Conservation (phyloP, 2,113 vertebrate genomes). For the Okapia johnstoni region DNA sequence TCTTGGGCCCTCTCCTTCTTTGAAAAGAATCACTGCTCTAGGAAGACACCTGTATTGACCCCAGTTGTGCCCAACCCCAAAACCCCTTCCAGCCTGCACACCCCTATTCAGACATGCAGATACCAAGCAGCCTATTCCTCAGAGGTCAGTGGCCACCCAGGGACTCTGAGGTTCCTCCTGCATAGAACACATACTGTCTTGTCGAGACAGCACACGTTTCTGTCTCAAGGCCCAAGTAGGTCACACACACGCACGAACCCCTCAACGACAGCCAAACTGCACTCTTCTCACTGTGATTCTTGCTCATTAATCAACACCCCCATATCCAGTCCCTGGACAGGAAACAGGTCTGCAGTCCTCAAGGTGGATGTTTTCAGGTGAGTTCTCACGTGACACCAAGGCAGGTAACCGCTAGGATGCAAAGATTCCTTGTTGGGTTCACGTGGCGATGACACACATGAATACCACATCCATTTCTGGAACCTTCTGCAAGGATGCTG, state of each 20-base stretch:
- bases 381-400: neutral
- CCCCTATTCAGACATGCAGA: accelerated
- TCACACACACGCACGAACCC: accelerated
- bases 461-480: accelerated
- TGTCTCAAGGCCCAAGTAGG: neutral
- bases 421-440: neutral
- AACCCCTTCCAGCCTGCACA: accelerated
- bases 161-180: neutral
- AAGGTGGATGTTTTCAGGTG: accelerated
- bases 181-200: accelerated
- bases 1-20: neutral
- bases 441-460: accelerated
- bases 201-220: accelerated
- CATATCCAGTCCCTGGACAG: accelerated
- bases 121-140: neutral
- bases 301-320: neutral
- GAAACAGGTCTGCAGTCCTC: accelerated
- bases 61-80: accelerated
- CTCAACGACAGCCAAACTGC: neutral
- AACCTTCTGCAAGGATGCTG: neutral
- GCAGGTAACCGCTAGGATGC: neutral
- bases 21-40: neutral
- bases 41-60: neutral
- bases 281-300: too few relatives aligned
- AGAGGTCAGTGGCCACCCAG: neutral